These are phyloP conservation scores for Cirrhinus molitorella DNA, from an alignment of 2,797 vertebrate species.

Conservation along the genomic window DNA sequence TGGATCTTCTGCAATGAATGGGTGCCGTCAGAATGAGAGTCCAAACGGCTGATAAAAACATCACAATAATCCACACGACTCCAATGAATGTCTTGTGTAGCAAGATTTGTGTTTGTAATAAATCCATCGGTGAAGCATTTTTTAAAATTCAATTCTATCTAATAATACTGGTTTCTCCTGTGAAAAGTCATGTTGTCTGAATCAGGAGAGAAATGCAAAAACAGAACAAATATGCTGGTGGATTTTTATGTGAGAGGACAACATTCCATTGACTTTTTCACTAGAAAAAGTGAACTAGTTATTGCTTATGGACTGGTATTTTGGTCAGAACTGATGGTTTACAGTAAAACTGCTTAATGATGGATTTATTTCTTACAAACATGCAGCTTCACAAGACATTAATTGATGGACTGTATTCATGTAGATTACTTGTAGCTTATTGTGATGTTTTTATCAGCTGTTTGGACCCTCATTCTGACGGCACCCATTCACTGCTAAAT, in stretches of 20 bases:
- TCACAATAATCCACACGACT: background rate
- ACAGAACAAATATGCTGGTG: too few species aligned
- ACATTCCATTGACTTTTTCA: too few species aligned
- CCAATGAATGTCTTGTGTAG: background rate
- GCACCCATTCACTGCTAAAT: background rate
- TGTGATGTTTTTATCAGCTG: background rate
- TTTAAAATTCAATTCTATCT: background rate
- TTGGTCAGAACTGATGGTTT: too few species aligned
- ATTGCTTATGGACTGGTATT: too few species aligned
- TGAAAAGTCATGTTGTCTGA: background rate
- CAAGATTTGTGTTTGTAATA: background rate
- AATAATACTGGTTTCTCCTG: background rate
- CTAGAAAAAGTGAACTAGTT: too few species aligned
- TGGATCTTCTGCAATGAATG: background rate
- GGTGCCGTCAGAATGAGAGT: too few species aligned
- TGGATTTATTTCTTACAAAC: background rate
- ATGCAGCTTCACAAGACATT: background rate
- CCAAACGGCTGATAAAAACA: background rate
- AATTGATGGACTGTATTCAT: background rate
- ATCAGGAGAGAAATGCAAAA: background rate
- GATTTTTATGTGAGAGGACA: too few species aligned
- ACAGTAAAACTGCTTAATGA: background rate
- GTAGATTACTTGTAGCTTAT: background rate
- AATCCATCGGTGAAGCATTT: background rate
- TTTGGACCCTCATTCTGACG: background rate